phyloP scores from a whole-genome alignment of 2,113 vertebrate genomes.

The Pomatostomus ruficeps region DNA sequence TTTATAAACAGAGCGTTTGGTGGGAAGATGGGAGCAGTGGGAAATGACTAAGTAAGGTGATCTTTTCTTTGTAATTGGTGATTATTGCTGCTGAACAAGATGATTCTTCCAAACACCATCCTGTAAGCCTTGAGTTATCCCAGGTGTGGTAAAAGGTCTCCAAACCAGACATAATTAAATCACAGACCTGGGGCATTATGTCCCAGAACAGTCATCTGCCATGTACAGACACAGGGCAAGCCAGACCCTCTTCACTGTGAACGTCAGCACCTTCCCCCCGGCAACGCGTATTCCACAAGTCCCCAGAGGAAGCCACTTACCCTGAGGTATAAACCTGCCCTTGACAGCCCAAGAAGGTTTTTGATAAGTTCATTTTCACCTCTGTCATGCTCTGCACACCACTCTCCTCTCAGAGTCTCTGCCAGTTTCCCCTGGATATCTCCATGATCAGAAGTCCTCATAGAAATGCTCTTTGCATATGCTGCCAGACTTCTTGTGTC shows the following conservation, averaged over 20 bases:
- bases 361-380: not conserved
- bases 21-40: not conserved
- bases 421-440: not conserved
- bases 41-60: not conserved
- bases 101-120: not conserved
- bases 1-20: not conserved
- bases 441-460: not conserved
- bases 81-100: not conserved
- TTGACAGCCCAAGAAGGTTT: not conserved
- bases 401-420: not conserved
- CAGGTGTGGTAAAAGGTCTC: not conserved
- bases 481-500: not conserved
- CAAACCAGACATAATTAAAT: not conserved
- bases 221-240: not conserved
- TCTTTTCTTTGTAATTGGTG: slow-evolving; percentile 6
- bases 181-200: not conserved
- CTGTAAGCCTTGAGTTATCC: not conserved
- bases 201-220: not conserved
- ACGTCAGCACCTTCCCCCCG: rapidly evolving
- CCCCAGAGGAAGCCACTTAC: not conserved
- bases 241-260: not conserved
- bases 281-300: not conserved
- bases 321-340: not conserved
- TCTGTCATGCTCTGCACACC: not conserved
- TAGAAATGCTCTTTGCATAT: not conserved